Evolutionary conservation across 2,113 vertebrate genomes (phyloP).

Genomic region (Paradisaea rubra): DNA sequence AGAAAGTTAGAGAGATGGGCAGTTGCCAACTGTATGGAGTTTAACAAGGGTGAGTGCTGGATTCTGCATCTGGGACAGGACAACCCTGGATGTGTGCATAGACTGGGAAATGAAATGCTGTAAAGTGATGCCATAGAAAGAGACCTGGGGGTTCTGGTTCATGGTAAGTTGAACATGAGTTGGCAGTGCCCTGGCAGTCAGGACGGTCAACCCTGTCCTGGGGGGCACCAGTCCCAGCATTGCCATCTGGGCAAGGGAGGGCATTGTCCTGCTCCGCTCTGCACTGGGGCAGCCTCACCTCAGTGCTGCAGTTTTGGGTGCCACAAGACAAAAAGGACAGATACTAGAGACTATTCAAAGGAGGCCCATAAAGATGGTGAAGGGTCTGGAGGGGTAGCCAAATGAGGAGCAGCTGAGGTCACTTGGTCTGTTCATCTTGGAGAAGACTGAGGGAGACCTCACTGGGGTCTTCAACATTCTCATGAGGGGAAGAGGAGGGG

Average conservation of each 20-base stretch:
- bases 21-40: too few relatives aligned
- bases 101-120: background rate
- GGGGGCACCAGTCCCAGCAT: background rate
- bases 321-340: background rate
- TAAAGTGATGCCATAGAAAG: background rate
- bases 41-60: background rate
- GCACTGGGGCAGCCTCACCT: background rate
- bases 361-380: background rate
- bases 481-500: background rate
- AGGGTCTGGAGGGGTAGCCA: background rate
- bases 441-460: background rate
- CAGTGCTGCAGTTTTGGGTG: background rate
- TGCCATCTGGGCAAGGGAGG: rapidly evolving
- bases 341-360: background rate
- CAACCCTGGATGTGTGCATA: background rate
- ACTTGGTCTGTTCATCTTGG: background rate
- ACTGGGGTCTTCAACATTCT: rapidly evolving
- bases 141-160: rapidly evolving
- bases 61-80: background rate
- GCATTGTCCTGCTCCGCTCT: background rate
- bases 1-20: background rate
- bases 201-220: rapidly evolving
- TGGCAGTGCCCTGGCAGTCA: background rate
- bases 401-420: background rate
- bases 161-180: rapidly evolving